Evolutionary conservation across 1,140 invertebrate species (phyloP), one percentile per base, ranked within the genome.

Genomic region (Platyscapa corneri): DNA sequence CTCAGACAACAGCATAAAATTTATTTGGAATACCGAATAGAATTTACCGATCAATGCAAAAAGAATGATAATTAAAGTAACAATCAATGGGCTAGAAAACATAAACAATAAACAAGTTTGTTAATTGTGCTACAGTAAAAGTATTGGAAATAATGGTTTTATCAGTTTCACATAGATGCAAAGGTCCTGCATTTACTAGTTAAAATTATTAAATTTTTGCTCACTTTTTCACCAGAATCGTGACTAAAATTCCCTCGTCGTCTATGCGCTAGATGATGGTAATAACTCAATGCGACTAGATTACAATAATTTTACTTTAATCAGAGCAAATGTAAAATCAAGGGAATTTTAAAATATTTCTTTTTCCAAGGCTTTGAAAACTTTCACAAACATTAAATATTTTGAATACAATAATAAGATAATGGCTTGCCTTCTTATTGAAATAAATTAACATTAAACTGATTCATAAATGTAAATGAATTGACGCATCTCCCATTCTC

Each of bases 371-470:
- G 34, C 10, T 74, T 42, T n/a, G 20, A 74, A 0, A 42, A 74
- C 23, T 74, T 74, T 42, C 70, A 42, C 27, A 37, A 3, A 3
- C 30, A n/a, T n/a, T 74, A n/a, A n/a, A 0, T 14, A 74, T 74
- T 42, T 74, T n/a, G 37, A 39, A 74, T n/a, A 74, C 42, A 8
- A 74, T 74, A 42, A 74, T 74, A 74, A 74, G 42, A 42, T 74
- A 74, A 74, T n/a, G 37, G 37, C 70, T 37, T 74, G 27, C 27
- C 5, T 27, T 32, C 18, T 42, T 74, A 74, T 42, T 74, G 37
- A 42, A 74, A 74, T 74, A 74, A 74, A 74, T 74, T 42, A 74
- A 74, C 20, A 42, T 42, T 42, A 74, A 42, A 42, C 37, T 74
- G 70, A 74, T 74, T 74, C 70, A 42, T 74, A n/a, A 74, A 42